These are phyloP conservation scores for Thermophis baileyi DNA, from an alignment of 2,113 vertebrate species.

Conservation along the genomic window DNA sequence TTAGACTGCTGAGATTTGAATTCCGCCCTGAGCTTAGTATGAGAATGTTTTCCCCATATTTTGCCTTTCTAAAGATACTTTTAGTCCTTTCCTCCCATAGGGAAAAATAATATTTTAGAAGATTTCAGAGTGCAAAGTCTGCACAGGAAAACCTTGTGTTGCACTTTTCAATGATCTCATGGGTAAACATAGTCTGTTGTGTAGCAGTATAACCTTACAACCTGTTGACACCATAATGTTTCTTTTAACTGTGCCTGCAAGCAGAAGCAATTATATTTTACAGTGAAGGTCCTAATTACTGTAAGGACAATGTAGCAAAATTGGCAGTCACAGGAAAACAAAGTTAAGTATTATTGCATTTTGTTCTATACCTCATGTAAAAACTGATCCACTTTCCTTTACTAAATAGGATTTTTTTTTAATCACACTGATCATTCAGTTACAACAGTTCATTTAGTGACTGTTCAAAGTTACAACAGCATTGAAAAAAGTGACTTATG, in stretches of 20 bases:
- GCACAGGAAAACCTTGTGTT: background rate
- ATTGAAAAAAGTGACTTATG: background rate
- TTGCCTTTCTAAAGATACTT: background rate
- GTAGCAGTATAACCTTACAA: background rate
- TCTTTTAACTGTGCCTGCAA: background rate
- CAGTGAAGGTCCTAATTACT: background rate
- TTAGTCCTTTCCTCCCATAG: background rate
- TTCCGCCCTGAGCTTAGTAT: background rate
- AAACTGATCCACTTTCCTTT: background rate
- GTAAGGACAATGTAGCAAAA: background rate
- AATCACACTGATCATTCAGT: background rate
- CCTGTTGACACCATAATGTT: background rate
- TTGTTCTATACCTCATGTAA: background rate
- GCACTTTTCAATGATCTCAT: no score
- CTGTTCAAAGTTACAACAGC: background rate
- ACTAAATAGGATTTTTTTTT: background rate
- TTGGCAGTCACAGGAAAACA: background rate
- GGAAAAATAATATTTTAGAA: background rate
- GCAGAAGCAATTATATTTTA: constrained; percentile 1
- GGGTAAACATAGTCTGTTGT: background rate
- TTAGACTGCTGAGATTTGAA: background rate
- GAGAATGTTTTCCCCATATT: background rate
- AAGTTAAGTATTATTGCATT: background rate
- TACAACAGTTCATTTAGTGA: background rate
- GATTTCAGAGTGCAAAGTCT: background rate